Percentiles rank a stretch among this genome's conserved stretches.
phyloP scores from a whole-genome alignment of 2,113 vertebrate species.

The Cephalopholis sonnerati region DNA sequence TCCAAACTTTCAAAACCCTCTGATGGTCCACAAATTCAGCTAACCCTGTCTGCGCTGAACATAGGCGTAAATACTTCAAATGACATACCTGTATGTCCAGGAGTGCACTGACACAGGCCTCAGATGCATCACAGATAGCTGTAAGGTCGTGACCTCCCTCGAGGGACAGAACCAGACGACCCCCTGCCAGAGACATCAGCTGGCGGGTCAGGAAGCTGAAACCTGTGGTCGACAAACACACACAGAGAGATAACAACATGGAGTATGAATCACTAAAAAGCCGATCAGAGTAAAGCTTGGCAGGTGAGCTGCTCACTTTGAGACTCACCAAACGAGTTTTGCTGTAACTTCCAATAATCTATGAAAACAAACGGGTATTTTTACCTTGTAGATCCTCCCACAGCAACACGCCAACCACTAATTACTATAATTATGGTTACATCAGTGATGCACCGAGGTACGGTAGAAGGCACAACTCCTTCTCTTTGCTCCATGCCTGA shows the following conservation, averaged over 20 bases:
- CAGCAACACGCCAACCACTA: conserved; percentile 37
- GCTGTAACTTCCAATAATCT: conserved; percentile 35
- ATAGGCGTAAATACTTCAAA: not conserved
- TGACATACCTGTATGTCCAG: conserved; percentile 91
- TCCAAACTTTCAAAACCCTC: not conserved
- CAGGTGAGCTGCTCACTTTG: not conserved
- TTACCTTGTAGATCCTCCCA: conserved; percentile 47
- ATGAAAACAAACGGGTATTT: conserved; percentile 55
- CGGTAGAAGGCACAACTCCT: not conserved
- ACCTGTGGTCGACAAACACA: conserved; percentile 79
- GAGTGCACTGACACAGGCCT: conserved; percentile 92
- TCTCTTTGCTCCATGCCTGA: conserved; percentile 38
- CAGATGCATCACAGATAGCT: conserved; percentile 95
- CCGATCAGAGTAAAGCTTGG: not conserved
- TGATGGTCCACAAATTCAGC: not conserved
- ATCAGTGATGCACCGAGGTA: conserved; percentile 35
- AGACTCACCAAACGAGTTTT: not conserved
- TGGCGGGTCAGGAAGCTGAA: conserved; percentile 95
- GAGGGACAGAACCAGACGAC: conserved; percentile 90
- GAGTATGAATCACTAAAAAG: not conserved
- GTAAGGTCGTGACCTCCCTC: conserved; percentile 97
- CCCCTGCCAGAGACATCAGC: conserved; percentile 93
- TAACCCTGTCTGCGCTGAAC: not conserved
- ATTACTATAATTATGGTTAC: conserved; percentile 59
- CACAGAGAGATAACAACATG: conserved; percentile 36